phyloP scores from a whole-genome alignment of 2,797 vertebrate genomes.

The Clarias platycephalus region DNA sequence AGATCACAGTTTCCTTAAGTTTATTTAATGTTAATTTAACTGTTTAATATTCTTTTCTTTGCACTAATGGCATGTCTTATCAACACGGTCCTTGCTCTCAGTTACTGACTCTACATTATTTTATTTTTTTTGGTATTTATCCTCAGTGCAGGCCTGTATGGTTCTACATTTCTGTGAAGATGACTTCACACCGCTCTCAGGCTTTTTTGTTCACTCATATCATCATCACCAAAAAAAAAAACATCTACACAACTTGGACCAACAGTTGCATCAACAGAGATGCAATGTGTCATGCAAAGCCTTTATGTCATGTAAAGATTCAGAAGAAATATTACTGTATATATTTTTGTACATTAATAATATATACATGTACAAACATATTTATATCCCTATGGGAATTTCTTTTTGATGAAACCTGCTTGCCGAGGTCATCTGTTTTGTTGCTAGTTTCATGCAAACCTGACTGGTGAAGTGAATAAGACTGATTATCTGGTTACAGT shows the following conservation, averaged over 20 bases:
- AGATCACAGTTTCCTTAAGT: not conserved
- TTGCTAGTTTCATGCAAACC: slow-evolving; percentile 21
- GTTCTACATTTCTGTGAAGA: slow-evolving; percentile 3
- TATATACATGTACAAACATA: slow-evolving; percentile 49
- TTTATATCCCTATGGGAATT: slow-evolving; percentile 70
- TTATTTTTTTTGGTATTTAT: not conserved
- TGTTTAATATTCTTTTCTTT: not conserved
- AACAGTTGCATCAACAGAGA: slow-evolving; percentile 35
- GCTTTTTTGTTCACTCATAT: not conserved
- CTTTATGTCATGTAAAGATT: slow-evolving; percentile 32
- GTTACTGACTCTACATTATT: not conserved
- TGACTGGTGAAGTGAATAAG: no score
- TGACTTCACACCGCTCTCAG: not conserved
- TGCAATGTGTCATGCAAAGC: slow-evolving; percentile 25
- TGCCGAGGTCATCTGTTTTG: slow-evolving; percentile 49
- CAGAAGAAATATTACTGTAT: slow-evolving; percentile 59
- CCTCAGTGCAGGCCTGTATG: slow-evolving; percentile 1
- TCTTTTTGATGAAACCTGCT: slow-evolving; percentile 60
- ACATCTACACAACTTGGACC: slow-evolving; percentile 31
- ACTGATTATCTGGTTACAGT: no score
- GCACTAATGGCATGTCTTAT: not conserved
- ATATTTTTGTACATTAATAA: slow-evolving; percentile 63
- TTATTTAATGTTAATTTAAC: not conserved
- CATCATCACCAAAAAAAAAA: not conserved
- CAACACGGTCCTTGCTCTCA: not conserved